A percentile compares a stretch with the other conserved stretches of the same genome.
phyloP scores from a whole-genome alignment of 2,888 invertebrate genomes.

The Xylota segnis region DNA sequence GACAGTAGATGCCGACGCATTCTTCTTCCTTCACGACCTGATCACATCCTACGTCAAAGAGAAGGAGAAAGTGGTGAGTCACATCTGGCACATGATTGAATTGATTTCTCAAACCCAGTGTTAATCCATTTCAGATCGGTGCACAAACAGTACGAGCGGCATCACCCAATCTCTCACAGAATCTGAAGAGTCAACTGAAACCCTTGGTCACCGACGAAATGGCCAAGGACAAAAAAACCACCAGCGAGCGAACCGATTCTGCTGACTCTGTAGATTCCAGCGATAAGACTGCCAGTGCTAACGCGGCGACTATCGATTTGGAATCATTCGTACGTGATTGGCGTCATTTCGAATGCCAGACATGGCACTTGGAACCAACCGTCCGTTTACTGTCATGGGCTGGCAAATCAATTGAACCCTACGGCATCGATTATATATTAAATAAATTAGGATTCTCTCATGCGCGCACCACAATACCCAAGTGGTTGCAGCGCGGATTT shows the following conservation, averaged over 20 bases:
- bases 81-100: not conserved
- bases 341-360: constrained; percentile 95
- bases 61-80: constrained; percentile 92
- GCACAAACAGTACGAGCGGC: constrained; percentile 83
- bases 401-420: constrained; percentile 98
- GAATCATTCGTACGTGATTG: constrained; percentile 92
- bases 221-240: constrained; percentile 80
- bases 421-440: constrained; percentile 98
- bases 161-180: constrained; percentile 83
- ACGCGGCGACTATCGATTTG: constrained; percentile 83
- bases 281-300: constrained; percentile 76
- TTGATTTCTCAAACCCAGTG: too few relatives aligned
- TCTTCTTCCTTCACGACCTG: constrained; percentile 98
- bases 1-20: constrained; percentile 98
- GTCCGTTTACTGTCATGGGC: constrained; percentile 94
- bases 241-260: constrained; percentile 55
- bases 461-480: constrained; percentile 98
- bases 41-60: constrained; percentile 98
- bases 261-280: constrained; percentile 71
- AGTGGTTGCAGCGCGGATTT: constrained; percentile 99
- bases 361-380: constrained; percentile 98
- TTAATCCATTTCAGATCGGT: constrained; percentile 79
- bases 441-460: constrained; percentile 99
- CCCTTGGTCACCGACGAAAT: constrained; percentile 81
- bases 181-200: constrained; percentile 80